These are phyloP conservation scores for Chloroceryle amazona DNA, from an alignment of 2,797 vertebrate species.

Conservation along the genomic window DNA sequence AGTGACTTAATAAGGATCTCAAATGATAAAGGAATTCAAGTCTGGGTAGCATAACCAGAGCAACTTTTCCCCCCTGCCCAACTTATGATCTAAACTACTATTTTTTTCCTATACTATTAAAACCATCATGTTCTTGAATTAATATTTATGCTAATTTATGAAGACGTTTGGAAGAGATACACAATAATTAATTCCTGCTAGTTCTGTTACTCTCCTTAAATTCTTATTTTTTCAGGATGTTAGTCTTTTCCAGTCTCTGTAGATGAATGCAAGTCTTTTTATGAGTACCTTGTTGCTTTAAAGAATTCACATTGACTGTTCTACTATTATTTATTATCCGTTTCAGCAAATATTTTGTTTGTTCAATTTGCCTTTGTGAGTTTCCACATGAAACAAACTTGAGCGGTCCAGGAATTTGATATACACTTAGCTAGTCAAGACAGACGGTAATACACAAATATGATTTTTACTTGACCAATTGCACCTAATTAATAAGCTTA, in stretches of 20 bases:
- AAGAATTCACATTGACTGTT: not conserved
- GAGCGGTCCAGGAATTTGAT: not conserved
- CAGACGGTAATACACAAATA: not conserved
- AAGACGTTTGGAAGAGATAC: not conserved
- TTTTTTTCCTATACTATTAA: not conserved
- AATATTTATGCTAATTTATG: not conserved
- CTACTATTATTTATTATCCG: not conserved
- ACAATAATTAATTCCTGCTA: not conserved
- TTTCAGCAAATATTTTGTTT: not conserved
- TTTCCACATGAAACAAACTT: not conserved
- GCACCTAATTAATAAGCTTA: not conserved
- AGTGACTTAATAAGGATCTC: slow-evolving; percentile 75
- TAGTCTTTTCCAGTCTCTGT: not conserved
- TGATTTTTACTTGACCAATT: slow-evolving; percentile 2
- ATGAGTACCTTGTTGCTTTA: not conserved
- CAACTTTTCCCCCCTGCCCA: not conserved
- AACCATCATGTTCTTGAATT: slow-evolving; percentile 37
- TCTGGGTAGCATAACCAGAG: slow-evolving; percentile 52
- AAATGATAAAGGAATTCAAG: slow-evolving; percentile 70
- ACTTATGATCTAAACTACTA: not conserved
- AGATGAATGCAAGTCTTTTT: not conserved
- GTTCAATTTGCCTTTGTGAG: not conserved
- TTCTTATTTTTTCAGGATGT: not conserved
- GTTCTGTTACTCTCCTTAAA: not conserved
- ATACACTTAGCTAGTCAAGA: not conserved